Evolutionary conservation across 1,140 invertebrate genomes (phyloP), one percentile per base, ranked within the genome.

Genomic region (Tribolium castaneum): DNA sequence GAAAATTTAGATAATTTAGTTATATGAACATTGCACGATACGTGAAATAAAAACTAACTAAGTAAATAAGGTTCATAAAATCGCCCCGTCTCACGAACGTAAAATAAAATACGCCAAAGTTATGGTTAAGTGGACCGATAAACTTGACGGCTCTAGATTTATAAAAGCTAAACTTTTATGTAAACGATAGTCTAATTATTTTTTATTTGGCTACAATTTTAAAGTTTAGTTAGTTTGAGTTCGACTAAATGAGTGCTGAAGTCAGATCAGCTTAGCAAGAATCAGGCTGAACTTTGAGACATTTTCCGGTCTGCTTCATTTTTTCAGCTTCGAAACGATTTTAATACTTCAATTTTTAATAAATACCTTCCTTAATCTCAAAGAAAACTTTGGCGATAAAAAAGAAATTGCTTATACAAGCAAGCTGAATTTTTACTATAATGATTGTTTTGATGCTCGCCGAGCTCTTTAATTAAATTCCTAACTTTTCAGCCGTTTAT

Each of bases 341-440:
- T 73, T 73, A 52, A 35, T 52, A 73, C 49, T 50, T 73, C 52
- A 52, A 54, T 73, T 73, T 73, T 73, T 73, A 73, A 73, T 73
- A 73, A 73, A 73, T 73, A 73, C 50, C 45, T 50, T 30, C 52
- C 71, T 73, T 73, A 73, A 73, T 73, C 71, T 52, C 49, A 50
- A 52, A 72, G 45, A 19, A 73, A 73, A 51, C 49, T 73, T 73
- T 35, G 34, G 52, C 71, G 71, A 73, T 73, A 73, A 73, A 73
- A 73, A 73, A 54, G 71, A 54, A 52, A 73, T 30, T 51, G 70
- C 70, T 52, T 73, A 73, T 73, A 52, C 51, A 54, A 54, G 71
- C 52, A 34, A 73, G 71, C 71, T 2, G 71, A 73, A 51, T 49
- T 73, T 73, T 73, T 54, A 73, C 49, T 73, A 54, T 73, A 73